Percentiles rank a stretch among this genome's conserved stretches.
Conservation (phyloP, 2,797 vertebrate genomes). For the Cryptoblepharus egeriae region DNA sequence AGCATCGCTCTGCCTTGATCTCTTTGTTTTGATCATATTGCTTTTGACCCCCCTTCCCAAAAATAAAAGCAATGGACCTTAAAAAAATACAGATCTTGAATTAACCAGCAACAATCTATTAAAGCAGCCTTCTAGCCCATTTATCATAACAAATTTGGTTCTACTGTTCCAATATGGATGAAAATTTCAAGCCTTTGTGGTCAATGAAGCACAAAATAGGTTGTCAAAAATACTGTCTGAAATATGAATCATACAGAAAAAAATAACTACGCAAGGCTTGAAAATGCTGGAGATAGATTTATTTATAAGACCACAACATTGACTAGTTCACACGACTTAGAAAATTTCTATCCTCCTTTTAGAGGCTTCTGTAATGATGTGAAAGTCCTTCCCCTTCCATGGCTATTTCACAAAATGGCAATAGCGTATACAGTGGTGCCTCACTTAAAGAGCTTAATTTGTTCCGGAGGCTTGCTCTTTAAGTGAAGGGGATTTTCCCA, state of each 20-base stretch:
- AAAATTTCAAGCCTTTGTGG: slow-evolving; percentile 59
- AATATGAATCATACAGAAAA: slow-evolving; percentile 64
- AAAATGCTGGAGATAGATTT: slow-evolving; percentile 63
- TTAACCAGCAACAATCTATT: slow-evolving; percentile 71
- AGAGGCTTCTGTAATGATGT: slow-evolving; percentile 32
- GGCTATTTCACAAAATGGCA: slow-evolving; percentile 56
- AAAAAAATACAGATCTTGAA: slow-evolving; percentile 67
- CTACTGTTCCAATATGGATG: slow-evolving; percentile 63
- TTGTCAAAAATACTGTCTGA: slow-evolving; percentile 75
- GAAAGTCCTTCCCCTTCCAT: slow-evolving; percentile 47
- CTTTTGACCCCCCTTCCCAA: slow-evolving; percentile 65
- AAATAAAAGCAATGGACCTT: slow-evolving; percentile 66
- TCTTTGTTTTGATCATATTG: slow-evolving; percentile 61
- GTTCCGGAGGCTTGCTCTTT: no score
- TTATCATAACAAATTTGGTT: slow-evolving; percentile 70
- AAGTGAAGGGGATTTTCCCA: no score
- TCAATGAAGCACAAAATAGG: slow-evolving; percentile 74
- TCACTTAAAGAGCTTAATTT: no score
- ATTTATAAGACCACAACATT: slow-evolving; percentile 56
- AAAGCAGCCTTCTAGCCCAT: slow-evolving; percentile 68
- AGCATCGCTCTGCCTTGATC: slow-evolving; percentile 58
- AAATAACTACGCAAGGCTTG: slow-evolving; percentile 45
- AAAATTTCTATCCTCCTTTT: slow-evolving; percentile 46
- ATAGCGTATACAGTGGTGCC: no score
- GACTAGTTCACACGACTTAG: slow-evolving; percentile 42